Base-by-base conservation (phyloP, 2,797 vertebrate species). In the Rhinatrema bivittatum region DNA sequence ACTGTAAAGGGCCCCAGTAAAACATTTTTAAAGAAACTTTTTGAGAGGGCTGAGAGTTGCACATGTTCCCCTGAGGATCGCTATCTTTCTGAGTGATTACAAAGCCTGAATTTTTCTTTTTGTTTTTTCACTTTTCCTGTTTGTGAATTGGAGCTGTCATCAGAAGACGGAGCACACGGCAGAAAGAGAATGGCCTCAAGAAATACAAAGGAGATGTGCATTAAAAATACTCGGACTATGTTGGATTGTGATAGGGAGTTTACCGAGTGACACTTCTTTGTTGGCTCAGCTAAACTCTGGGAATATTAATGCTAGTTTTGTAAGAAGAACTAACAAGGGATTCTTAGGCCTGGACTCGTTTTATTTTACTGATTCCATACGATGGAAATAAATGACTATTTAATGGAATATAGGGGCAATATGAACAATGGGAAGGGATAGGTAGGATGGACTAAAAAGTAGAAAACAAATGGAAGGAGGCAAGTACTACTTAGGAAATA, bases 131-230 rank as follows among this genome's bases (percentile, higher is more conserved):
- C 58, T 59, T 56, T 56, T 56, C 50, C 43, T 64, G 35, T 56
- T 70, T 74, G 62, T 60, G 62, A 17, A 57, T 40, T 51, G 41
- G 25, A 56, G 48, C 67, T 70, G 50, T 76, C 58, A 59, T 53
- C 59, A 22, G 40, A 57, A 72, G 59, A 68, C 7, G 45, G 46
- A 66, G 52, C 35, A 53, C 24, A 46, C 33, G 37, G 46, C 50
- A 45, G 26, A 43, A 44, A 65, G 24, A 43, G 32, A 73, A 67
- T 30, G 39, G 43, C 46, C 55, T 48, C 32, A 36, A 68, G 55
- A 56, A 43, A 74, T 33, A 57, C 44, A 36, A 59, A 53, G 58
- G 14, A 39, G 46, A 41, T 45, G 15, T 20, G 12, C 42, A 59
- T 52, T 42, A 34, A 42, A 46, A 34, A 41, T 38, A 37, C 38